phyloP scores from a whole-genome alignment of 2,888 invertebrate species.

The Himalopsyche tibetana region DNA sequence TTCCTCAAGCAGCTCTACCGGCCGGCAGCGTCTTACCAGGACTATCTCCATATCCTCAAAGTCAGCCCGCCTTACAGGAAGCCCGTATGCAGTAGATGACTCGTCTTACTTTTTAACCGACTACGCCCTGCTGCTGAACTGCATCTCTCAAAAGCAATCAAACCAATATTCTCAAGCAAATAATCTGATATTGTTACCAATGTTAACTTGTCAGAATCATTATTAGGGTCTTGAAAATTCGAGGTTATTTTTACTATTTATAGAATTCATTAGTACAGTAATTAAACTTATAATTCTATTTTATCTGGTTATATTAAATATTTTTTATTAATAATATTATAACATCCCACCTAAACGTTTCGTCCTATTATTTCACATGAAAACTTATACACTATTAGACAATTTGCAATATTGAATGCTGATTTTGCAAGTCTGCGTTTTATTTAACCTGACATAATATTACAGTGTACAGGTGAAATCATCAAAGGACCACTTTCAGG shows the following conservation, averaged over 20 bases:
- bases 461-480: neutral
- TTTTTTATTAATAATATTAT: slow-evolving; percentile 2
- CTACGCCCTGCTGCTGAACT: slow-evolving; percentile 19
- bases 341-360: neutral
- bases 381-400: neutral
- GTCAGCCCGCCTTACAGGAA: slow-evolving; percentile 84
- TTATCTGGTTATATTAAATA: neutral
- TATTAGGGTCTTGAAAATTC: slow-evolving; percentile 16
- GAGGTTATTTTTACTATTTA: slow-evolving; percentile 15
- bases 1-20: slow-evolving; percentile 79
- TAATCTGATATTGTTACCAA: slow-evolving; percentile 9
- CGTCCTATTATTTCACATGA: slow-evolving; percentile 15
- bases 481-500: neutral
- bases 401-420: neutral
- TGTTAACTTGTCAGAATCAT: slow-evolving; percentile 10
- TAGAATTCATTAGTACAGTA: slow-evolving; percentile 14
- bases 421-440: neutral
- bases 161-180: slow-evolving; percentile 28
- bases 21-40: slow-evolving; percentile 81
- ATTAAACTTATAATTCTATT: slow-evolving; percentile 19
- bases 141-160: slow-evolving; percentile 11
- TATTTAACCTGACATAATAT: slow-evolving; percentile 10
- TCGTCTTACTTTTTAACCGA: neutral
- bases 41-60: slow-evolving; percentile 78
- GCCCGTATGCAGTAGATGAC: slow-evolving; percentile 83